Evolutionary conservation across 2,888 invertebrate species (phyloP).

Genomic region (Metopia argyrocephala): DNA sequence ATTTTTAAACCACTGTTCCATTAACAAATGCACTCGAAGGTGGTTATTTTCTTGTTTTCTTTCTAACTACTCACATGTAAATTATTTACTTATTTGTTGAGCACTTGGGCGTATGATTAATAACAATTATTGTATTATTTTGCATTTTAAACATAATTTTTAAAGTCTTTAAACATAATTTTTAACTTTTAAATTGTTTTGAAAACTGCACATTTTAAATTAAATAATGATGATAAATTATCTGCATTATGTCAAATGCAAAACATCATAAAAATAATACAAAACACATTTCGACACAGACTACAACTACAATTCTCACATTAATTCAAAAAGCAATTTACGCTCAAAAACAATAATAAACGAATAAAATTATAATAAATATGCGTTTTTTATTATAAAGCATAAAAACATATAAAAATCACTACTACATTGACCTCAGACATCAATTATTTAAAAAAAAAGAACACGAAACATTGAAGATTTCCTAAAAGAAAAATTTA

Average conservation of each 20-base stretch:
- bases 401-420: neutral
- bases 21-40: too few species aligned
- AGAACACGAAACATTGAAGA: neutral
- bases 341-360: neutral
- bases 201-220: neutral
- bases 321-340: constrained; percentile 7
- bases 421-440: constrained; percentile 47
- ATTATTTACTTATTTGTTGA: too few species aligned
- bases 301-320: constrained; percentile 40
- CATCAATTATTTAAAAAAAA: constrained; percentile 14
- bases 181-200: neutral
- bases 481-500: neutral
- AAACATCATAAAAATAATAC: neutral
- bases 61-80: too few species aligned
- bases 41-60: too few species aligned
- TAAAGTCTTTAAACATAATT: neutral
- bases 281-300: too few species aligned
- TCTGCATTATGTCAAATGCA: neutral
- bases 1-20: too few species aligned
- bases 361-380: neutral
- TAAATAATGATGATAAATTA: neutral
- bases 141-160: neutral
- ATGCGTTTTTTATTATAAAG: neutral
- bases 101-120: too few species aligned
- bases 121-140: too few species aligned